These are phyloP conservation scores for Dasysyrphus albostriatus DNA, from an alignment of 2,888 invertebrate species.

Conservation along the genomic window DNA sequence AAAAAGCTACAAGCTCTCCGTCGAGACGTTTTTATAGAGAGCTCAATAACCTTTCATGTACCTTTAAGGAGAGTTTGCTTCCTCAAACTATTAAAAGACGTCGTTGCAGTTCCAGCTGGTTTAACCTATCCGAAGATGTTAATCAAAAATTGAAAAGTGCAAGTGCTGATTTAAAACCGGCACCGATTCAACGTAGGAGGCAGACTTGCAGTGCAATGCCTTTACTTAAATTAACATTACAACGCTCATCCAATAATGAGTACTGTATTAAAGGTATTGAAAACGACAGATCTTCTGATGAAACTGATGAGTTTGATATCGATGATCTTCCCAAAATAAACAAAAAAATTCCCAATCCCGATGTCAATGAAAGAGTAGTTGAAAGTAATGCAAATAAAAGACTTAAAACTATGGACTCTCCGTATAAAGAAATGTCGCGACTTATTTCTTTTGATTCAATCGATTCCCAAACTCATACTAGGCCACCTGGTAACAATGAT, in stretches of 20 bases:
- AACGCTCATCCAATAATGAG: slow-evolving; percentile 32
- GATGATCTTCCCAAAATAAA: not conserved
- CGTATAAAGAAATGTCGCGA: not conserved
- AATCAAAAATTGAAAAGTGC: not conserved
- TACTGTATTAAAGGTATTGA: slow-evolving; percentile 10
- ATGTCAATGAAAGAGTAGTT: not conserved
- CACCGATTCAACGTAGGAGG: slow-evolving; percentile 36
- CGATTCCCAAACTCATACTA: not conserved
- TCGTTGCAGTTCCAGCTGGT: slow-evolving; percentile 7
- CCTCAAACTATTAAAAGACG: slow-evolving; percentile 37
- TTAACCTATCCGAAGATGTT: not conserved
- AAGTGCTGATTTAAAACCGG: slow-evolving; percentile 1
- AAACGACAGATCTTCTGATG: not conserved
- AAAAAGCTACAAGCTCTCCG: not conserved
- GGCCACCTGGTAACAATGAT: slow-evolving; percentile 65
- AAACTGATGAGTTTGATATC: not conserved
- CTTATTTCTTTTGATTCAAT: not conserved
- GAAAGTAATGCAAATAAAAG: not conserved
- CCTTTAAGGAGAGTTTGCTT: slow-evolving; percentile 34
- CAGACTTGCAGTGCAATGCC: slow-evolving; percentile 34
- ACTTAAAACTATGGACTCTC: not conserved
- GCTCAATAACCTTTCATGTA: slow-evolving; percentile 51
- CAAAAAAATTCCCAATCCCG: not conserved
- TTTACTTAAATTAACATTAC: slow-evolving; percentile 40
- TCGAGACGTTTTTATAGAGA: slow-evolving; percentile 32